Evolutionary conservation across 2,888 invertebrate species (phyloP), one percentile per base, ranked within the genome.

Genomic region (Uloborus plumipes): DNA sequence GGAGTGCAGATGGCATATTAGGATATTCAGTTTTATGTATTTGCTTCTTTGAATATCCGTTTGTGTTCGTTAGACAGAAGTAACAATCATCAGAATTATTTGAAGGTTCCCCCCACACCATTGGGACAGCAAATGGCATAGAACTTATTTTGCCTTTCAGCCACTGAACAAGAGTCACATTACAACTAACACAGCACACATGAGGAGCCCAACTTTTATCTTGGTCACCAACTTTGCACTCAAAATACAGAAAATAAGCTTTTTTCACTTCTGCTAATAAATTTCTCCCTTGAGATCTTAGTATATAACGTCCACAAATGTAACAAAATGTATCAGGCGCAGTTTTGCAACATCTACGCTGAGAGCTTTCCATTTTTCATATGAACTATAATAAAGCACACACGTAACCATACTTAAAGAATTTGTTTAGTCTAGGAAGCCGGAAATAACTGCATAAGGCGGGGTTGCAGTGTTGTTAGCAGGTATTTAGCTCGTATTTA

Each of bases 161-260:
- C 55, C 55, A 55, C 55, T 55, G 55, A 55, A 55, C 55, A 55
- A 55, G 55, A 55, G 55, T 15, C 55, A 55, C 55, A 55, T 55
- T 55, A 16, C 55, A 55, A 16, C 55, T 55, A 18, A 55, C 55
- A 22, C 61, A 61, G 26, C 20, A 61, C 2, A 61, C 26, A 16
- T 61, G 61, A 22, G 61, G 61, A 26, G 61, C 11, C 11, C 61
- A 61, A 31, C 22, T 22, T 26, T 61, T 61, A 26, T 61, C 61
- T 61, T 61, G 11, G 16, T 61, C 26, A 22, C 61, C 61, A 20
- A 61, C 26, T 61, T 31, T 61, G 22, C 1, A 61, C 7, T 2
- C 61, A 20, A 61, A 61, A 61, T 61, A 61, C 2, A 7, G 0
- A 61, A 22, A 22, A 31, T 61, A 61, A 22, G 61, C 61, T 61